phyloP scores from a whole-genome alignment of 2,888 invertebrate genomes.

The Fissipunctia ypsillon region DNA sequence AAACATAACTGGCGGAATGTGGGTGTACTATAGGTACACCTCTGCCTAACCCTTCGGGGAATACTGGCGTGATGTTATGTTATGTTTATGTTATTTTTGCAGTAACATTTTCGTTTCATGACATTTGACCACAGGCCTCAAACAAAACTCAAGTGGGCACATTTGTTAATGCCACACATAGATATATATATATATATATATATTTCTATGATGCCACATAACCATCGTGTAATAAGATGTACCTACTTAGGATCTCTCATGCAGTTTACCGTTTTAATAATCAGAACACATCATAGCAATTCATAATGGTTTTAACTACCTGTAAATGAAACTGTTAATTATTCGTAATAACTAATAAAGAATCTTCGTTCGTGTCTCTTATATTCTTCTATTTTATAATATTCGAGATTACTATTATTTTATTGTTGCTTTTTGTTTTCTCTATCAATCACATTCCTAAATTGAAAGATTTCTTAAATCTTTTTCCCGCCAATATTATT shows the following conservation, averaged over 20 bases:
- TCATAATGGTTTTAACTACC: not conserved
- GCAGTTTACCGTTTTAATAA: not conserved
- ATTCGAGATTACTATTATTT: too few species aligned
- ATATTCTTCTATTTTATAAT: too few species aligned
- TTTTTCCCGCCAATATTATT: conserved; percentile 6
- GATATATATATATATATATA: too few species aligned
- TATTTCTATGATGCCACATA: not conserved
- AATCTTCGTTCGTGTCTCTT: too few species aligned
- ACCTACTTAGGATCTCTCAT: not conserved
- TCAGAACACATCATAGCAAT: not conserved
- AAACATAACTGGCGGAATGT: too few species aligned
- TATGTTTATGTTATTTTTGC: conserved; percentile 29
- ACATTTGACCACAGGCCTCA: not conserved
- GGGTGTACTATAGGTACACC: too few species aligned
- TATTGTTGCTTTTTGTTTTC: not conserved
- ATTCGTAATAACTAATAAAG: too few species aligned
- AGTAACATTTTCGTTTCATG: not conserved
- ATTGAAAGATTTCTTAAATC: not conserved
- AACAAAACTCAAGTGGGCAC: conserved; percentile 7
- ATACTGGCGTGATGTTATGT: too few species aligned
- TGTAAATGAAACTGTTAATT: too few species aligned
- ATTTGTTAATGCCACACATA: conserved; percentile 2
- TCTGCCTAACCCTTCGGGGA: too few species aligned
- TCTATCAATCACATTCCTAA: not conserved
- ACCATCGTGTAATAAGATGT: not conserved